phyloP scores from a whole-genome alignment of 2,888 invertebrate genomes.

The Agrochola lota region DNA sequence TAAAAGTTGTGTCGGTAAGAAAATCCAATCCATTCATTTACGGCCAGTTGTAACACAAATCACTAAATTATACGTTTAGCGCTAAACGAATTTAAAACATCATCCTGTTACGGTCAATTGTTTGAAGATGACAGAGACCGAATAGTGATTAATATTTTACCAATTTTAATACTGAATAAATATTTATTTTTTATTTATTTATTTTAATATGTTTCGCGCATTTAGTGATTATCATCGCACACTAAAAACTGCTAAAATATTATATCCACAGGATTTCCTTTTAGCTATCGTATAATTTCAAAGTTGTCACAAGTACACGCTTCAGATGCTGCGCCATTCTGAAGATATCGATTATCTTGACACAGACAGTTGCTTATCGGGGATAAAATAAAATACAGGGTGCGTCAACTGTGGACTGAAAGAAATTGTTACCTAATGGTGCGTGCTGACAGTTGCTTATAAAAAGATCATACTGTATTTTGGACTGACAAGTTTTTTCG shows the following conservation, averaged over 20 bases:
- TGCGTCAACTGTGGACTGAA: constrained; percentile 26
- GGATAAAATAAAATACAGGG: constrained; percentile 45
- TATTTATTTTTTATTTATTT: too few species aligned
- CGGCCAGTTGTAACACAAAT: neutral
- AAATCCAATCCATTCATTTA: neutral
- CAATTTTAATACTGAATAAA: too few species aligned
- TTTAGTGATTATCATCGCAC: too few species aligned
- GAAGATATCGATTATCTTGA: constrained; percentile 34
- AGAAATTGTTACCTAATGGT: constrained; percentile 52
- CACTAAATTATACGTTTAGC: neutral
- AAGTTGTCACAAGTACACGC: neutral
- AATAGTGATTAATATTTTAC: too few species aligned
- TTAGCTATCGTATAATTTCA: neutral
- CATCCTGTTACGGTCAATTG: neutral
- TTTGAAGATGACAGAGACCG: neutral
- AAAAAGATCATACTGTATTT: constrained; percentile 20
- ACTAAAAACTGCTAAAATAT: neutral
- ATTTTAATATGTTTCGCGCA: too few species aligned
- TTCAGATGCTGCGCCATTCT: neutral
- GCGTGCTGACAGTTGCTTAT: constrained; percentile 37
- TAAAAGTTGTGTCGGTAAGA: neutral
- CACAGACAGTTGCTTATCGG: constrained; percentile 29
- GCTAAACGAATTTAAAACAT: neutral
- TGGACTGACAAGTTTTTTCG: neutral
- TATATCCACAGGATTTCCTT: neutral